Evolutionary conservation across 2,888 invertebrate genomes (phyloP), one percentile per base, ranked within the genome.

Genomic region (Octonoba sinensis): DNA sequence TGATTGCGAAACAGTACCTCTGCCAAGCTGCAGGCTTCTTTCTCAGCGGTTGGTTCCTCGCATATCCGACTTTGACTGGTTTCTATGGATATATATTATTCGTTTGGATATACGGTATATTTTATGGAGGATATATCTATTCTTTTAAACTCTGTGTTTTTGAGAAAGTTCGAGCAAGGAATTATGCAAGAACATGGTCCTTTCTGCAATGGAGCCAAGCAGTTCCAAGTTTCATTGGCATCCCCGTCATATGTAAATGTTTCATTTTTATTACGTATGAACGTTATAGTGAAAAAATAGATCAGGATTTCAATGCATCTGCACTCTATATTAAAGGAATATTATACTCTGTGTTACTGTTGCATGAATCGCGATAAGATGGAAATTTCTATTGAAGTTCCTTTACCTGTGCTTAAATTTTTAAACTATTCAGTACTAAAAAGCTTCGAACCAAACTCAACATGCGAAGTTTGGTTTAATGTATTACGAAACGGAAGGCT

Each of bases 81-180:
- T 85, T 83, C 60, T 69, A 79, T 94, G 93, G 94, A 91, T 94
- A 87, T 95, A 95, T 88, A 18, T 83, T 87, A 22, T 88, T 87
- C 78, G 85, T 86, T 6, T 87, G 87, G 86, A 86, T 87, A n/a
- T 90, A 89, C 83, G 94, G 95, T 67, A 93, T 95, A 86, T 94
- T 94, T 88, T 93, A 93, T 88, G 96, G 95, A 66, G 95, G 95
- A 6, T 95, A 95, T 89, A 93, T 94, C 88, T 95, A 95, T 88
- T 93, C 94, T 66, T 90, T 96, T 84, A 95, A 95, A 89, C 93
- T 95, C 93, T 95, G 95, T 89, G 94, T 94, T 0, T 95, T 94
- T 88, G 95, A 96, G 88, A 91, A 95, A 82, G 95, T 95, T 46
- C 90, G 95, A 72, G 94, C 95, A 1, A 91, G 95, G 84, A 94